Conservation (phyloP, 1,140 invertebrate species). For the Papilio aristodemus region DNA sequence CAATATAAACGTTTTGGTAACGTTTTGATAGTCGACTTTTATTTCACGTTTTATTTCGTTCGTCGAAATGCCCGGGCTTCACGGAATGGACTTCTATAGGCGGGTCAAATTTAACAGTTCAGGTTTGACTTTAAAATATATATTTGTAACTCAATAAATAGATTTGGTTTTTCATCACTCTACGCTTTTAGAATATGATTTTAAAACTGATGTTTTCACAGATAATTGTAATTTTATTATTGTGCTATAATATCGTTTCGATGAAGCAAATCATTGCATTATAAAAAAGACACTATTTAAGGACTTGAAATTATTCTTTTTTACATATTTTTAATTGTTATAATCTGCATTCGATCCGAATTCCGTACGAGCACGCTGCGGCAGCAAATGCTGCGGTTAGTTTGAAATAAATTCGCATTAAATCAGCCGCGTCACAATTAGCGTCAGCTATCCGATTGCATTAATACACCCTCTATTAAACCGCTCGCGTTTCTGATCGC, state of each 20-base stretch:
- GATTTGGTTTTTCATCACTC: neutral
- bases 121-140: neutral
- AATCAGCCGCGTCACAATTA: too few relatives aligned
- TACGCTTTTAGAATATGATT: neutral
- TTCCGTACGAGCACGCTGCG: too few relatives aligned
- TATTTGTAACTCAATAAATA: neutral
- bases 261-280: too few relatives aligned
- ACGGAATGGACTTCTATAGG: neutral
- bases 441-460: too few relatives aligned
- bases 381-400: too few relatives aligned
- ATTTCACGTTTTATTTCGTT: slow-evolving; percentile 13
- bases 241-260: neutral
- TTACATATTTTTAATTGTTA: too few relatives aligned
- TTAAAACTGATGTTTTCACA: neutral
- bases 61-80: neutral
- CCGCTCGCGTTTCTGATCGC: too few relatives aligned
- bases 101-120: neutral
- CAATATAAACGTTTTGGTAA: slow-evolving; percentile 33
- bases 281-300: too few relatives aligned
- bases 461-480: too few relatives aligned
- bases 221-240: neutral
- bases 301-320: too few relatives aligned
- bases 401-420: too few relatives aligned
- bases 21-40: slow-evolving; percentile 20
- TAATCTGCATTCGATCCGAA: too few relatives aligned